Evolutionary conservation across 2,113 vertebrate species (phyloP).

Genomic region (Ailuropoda melanoleuca): DNA sequence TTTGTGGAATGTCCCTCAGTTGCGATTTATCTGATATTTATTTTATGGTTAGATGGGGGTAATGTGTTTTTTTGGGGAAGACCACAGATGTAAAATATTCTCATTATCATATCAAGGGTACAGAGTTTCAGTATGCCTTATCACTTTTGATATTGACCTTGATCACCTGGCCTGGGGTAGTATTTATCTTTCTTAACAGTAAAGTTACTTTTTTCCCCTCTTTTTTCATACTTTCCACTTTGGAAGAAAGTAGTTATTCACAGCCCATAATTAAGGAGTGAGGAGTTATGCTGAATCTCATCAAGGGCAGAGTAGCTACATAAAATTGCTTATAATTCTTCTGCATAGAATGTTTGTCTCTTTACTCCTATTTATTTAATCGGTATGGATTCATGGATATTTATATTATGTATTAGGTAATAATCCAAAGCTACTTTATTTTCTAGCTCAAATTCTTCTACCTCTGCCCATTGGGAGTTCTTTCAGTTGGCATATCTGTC

Average conservation of each 20-base stretch:
- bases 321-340: conserved; percentile 40
- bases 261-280: not conserved
- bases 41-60: not conserved
- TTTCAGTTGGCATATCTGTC: not conserved
- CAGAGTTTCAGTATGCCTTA: not conserved
- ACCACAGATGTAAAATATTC: not conserved
- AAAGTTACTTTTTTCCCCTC: not conserved
- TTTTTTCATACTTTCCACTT: not conserved
- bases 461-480: not conserved
- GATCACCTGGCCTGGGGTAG: not conserved
- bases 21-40: not conserved
- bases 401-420: not conserved
- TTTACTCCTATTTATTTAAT: not conserved
- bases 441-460: not conserved
- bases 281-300: not conserved
- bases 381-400: not conserved
- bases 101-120: not conserved
- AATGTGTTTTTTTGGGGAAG: not conserved
- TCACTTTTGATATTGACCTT: not conserved
- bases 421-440: not conserved
- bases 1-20: not conserved
- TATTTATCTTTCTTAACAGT: not conserved
- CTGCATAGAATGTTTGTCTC: not conserved
- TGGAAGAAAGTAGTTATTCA: conserved; percentile 15
- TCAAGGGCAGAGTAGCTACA: not conserved